A percentile compares a stretch with the other conserved stretches of the same genome.
phyloP scores from a whole-genome alignment of 2,888 invertebrate species.

The Caenorhabditis doughertyi region DNA sequence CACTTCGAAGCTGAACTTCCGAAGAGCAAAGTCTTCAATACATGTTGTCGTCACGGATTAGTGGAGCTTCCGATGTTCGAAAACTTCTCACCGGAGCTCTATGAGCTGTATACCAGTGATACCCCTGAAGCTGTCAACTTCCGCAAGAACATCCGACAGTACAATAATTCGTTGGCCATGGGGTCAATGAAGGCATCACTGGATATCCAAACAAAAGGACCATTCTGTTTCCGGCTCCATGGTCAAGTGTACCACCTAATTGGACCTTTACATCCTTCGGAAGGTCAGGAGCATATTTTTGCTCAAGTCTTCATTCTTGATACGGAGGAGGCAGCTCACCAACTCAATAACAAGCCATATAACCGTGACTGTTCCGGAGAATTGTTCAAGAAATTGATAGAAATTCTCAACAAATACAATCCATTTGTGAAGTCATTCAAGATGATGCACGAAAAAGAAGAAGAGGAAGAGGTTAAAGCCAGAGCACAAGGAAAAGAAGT shows the following conservation, averaged over 20 bases:
- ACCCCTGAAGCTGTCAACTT: too few species aligned
- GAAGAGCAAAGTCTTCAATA: background rate
- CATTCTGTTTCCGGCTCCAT: slow-evolving; percentile 1
- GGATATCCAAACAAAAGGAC: background rate
- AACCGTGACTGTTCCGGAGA: slow-evolving; percentile 38
- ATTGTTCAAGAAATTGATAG: slow-evolving; percentile 37
- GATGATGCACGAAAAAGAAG: slow-evolving; percentile 41
- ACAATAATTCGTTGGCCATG: slow-evolving; percentile 30
- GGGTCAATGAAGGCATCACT: background rate
- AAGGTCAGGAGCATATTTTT: background rate
- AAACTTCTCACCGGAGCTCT: background rate
- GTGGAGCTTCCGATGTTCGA: slow-evolving; percentile 1
- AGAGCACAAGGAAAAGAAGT: background rate
- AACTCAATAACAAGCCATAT: background rate
- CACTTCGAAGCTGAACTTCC: slow-evolving; percentile 74
- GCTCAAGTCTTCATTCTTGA: slow-evolving; percentile 51
- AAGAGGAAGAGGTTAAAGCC: background rate
- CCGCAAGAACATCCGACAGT: slow-evolving; percentile 17
- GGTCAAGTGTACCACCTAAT: slow-evolving; percentile 12
- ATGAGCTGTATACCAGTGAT: background rate
- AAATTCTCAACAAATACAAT: slow-evolving; percentile 33
- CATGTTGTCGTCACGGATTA: slow-evolving; percentile 5
- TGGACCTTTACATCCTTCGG: slow-evolving; percentile 9
- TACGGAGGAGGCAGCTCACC: slow-evolving; percentile 45
- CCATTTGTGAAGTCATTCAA: slow-evolving; percentile 41